Conservation (phyloP, 2,113 vertebrate species). For the Tonatia bakeri region DNA sequence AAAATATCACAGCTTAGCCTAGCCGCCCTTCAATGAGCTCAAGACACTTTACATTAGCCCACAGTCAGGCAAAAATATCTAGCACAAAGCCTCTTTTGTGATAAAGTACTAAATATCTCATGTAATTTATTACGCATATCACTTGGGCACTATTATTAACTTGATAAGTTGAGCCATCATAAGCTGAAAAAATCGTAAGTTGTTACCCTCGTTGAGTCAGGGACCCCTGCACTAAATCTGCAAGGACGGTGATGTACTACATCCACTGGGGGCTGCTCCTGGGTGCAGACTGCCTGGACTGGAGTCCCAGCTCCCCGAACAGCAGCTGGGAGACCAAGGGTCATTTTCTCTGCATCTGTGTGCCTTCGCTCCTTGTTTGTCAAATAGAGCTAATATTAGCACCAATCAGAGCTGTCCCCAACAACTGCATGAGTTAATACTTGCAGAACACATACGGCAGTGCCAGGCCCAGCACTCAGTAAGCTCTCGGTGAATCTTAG, state of each 20-base stretch:
- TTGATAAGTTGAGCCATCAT: background rate
- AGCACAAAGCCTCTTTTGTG: background rate
- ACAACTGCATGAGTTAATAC: background rate
- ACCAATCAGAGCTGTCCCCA: background rate
- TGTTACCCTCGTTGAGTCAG: background rate
- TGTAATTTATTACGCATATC: background rate
- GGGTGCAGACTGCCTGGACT: background rate
- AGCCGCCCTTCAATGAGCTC: background rate
- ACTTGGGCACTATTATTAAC: no score
- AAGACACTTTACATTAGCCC: background rate
- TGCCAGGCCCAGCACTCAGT: background rate
- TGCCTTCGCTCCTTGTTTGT: background rate
- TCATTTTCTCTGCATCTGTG: background rate
- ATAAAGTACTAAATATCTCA: background rate
- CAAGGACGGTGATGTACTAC: rapidly evolving
- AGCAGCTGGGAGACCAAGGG: background rate
- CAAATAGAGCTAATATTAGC: background rate
- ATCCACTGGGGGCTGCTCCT: background rate
- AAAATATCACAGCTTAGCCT: background rate
- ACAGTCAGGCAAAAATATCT: background rate
- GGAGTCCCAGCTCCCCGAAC: background rate
- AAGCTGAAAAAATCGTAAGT: background rate
- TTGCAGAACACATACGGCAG: background rate
- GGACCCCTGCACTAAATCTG: background rate
- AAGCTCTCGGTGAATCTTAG: background rate